Base-by-base conservation (phyloP, 2,888 invertebrate genomes). In the Andrena flavipes region DNA sequence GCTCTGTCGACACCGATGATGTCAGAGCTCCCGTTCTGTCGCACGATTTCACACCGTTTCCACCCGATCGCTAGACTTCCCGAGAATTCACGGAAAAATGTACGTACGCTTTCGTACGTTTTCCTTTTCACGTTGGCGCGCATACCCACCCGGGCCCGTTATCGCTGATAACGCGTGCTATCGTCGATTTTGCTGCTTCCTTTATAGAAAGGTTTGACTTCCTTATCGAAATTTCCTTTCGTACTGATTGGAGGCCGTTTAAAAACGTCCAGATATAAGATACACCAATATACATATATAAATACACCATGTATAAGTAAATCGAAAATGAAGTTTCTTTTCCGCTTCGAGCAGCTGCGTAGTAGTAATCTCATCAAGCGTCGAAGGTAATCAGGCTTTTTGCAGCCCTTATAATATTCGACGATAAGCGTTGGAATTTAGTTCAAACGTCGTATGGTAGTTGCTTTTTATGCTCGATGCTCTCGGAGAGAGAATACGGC, bases 21-120 rank as follows among this genome's bases (percentile, higher is more conserved):
- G 76, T 72, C 84, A 84, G 42, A 49, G 84, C 84, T 84, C 83
- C 84, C 79, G 84, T 82, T 84, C 69, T 72, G 68, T 74, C 51
- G 35, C 69, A 59, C 73, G 65, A 73, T 78, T 69, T 67, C 8
- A 8, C 56, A 33, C 16, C 48, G 49, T 49, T 29, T 6, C 23
- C 23, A 13, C 49, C 10, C n/a, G 13, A 26, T 42, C 49, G 26
- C 13, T 33, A 42, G 42, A 42, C 54, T 76, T 26, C 49, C 16
- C 1, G 10, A 42, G 26, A 59, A 33, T 42, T 30, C 29, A 20
- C 49, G 42, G 29, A 10, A 54, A 54, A 29, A 23, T 4, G 5
- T 26, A 23, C 33, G 2, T 6, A 23, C 56, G 30, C 13, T n/a
- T n/a, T n/a, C n/a, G 30, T 13, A 3, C 23, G n/a, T 60, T 71